Conservation (phyloP, 64 coral and sea anemone genomes). For the Porites australiensis region DNA sequence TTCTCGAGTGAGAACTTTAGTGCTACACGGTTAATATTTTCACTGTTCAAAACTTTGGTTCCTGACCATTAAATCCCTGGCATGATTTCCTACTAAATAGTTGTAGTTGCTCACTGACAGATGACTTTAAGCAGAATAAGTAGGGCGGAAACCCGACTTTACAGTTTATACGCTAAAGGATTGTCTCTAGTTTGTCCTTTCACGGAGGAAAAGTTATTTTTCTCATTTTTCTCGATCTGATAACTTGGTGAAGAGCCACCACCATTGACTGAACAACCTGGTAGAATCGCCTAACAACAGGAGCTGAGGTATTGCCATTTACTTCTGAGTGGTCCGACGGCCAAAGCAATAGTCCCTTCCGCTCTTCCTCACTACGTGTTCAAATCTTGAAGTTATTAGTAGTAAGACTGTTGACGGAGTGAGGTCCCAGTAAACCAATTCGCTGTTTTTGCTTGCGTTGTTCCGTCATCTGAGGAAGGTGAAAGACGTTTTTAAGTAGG, state of each 20-base stretch:
- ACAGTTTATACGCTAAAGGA: background rate
- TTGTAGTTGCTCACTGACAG: too few relatives aligned
- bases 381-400: constrained; percentile 92
- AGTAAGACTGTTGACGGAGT: constrained; percentile 45
- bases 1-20: too few relatives aligned
- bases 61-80: too few relatives aligned
- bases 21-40: too few relatives aligned
- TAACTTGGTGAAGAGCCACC: too few relatives aligned
- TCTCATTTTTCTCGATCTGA: too few relatives aligned
- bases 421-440: constrained; percentile 83
- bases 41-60: too few relatives aligned
- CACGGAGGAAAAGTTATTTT: too few relatives aligned
- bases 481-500: background rate
- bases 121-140: too few relatives aligned
- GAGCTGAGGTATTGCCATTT: background rate
- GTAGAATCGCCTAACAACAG: background rate
- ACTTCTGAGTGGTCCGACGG: too few relatives aligned
- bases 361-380: background rate
- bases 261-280: too few relatives aligned
- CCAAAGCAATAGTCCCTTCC: background rate
- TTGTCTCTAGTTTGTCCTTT: background rate
- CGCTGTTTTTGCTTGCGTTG: constrained; percentile 93
- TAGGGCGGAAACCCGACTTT: background rate
- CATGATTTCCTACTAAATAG: too few relatives aligned
- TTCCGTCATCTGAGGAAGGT: constrained; percentile 84